Conservation (phyloP, 2,888 invertebrate genomes). For the Argyresthia goedartella region DNA sequence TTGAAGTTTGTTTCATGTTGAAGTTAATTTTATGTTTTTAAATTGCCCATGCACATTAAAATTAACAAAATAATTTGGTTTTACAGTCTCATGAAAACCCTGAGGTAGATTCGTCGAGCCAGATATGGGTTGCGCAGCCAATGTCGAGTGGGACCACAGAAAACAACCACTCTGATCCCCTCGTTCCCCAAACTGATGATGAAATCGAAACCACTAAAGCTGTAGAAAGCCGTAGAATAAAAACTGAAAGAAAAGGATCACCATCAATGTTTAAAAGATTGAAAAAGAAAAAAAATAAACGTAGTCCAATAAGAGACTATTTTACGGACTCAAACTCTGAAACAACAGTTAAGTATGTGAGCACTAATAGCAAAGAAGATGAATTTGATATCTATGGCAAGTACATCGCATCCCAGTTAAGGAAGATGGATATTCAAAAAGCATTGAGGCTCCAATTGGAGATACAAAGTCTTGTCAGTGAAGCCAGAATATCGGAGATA, state of each 20-base stretch:
- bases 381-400: constrained; percentile 62
- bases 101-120: constrained; percentile 39
- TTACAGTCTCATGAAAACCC: constrained; percentile 30
- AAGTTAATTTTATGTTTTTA: too few species aligned
- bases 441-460: constrained; percentile 49
- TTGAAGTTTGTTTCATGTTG: too few species aligned
- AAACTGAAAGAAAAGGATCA: constrained; percentile 19
- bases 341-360: constrained; percentile 18
- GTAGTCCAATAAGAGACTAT: constrained; percentile 24
- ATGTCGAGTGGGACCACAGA: constrained; percentile 24
- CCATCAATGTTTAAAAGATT: constrained; percentile 22
- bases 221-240: constrained; percentile 18
- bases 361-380: constrained; percentile 36
- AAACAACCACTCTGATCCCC: constrained; percentile 33
- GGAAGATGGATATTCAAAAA: constrained; percentile 44
- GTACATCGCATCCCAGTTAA: constrained; percentile 54
- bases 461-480: constrained; percentile 50
- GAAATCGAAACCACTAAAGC: constrained; percentile 29
- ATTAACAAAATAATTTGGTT: too few species aligned
- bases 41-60: too few species aligned
- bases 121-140: constrained; percentile 39
- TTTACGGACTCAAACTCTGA: constrained; percentile 19
- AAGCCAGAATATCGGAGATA: constrained; percentile 43
- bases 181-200: constrained; percentile 32
- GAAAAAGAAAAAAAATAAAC: constrained; percentile 38